These are phyloP conservation scores for Caenorhabditis briggsae DNA, from an alignment of 1,140 invertebrate genomes.

Conservation along the genomic window DNA sequence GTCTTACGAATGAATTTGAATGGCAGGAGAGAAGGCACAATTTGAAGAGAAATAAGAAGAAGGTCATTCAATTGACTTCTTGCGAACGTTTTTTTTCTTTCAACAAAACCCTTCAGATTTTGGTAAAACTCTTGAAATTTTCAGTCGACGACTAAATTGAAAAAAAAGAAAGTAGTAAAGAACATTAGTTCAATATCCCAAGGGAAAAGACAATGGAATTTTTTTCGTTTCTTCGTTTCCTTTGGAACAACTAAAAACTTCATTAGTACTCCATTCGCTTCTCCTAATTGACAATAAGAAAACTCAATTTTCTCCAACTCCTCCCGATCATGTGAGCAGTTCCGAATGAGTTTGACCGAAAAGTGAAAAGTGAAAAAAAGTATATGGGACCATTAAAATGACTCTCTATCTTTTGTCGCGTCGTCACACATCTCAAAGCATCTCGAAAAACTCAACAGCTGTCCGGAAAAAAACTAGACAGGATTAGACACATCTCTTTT, in stretches of 20 bases:
- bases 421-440: too few species aligned
- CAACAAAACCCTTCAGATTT: constrained; percentile 7
- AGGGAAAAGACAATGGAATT: neutral
- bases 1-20: neutral
- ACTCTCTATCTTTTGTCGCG: too few species aligned
- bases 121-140: neutral
- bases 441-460: too few species aligned
- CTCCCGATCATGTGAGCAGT: neutral
- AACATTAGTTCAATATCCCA: constrained; percentile 53
- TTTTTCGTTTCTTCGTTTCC: neutral
- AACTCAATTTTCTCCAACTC: neutral
- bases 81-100: constrained; percentile 5
- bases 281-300: constrained; percentile 38
- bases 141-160: neutral
- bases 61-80: neutral
- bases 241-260: neutral
- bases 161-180: neutral
- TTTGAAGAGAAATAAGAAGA: neutral
- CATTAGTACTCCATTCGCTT: neutral
- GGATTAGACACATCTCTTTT: too few species aligned
- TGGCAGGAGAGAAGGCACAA: neutral
- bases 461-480: too few species aligned
- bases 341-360: too few species aligned
- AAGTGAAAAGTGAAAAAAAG: too few species aligned
- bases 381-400: too few species aligned